phyloP scores from a whole-genome alignment of 2,797 vertebrate species.

The Discoglossus pictus region DNA sequence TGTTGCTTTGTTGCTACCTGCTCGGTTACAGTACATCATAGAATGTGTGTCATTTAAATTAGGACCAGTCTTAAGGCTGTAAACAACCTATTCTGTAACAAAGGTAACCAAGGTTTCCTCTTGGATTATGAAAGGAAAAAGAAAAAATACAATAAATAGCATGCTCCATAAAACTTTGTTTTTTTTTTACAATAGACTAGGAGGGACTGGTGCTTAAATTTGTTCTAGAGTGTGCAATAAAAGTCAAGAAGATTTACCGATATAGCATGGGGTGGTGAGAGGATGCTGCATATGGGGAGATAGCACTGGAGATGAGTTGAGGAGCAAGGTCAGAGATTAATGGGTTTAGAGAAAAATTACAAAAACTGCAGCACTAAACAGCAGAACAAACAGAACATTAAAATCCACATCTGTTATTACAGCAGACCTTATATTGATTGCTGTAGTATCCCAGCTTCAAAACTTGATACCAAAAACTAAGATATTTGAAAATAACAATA shows the following conservation, averaged over 20 bases:
- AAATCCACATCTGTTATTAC: conserved; percentile 31
- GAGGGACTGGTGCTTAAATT: conserved; percentile 9
- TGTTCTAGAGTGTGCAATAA: conserved; percentile 35
- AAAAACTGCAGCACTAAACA: conserved; percentile 11
- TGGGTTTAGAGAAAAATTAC: conserved; percentile 23
- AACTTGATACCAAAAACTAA: too few species aligned
- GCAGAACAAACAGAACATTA: conserved; percentile 34
- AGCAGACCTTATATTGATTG: conserved; percentile 31
- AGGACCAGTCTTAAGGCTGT: too few species aligned
- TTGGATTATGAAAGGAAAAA: conserved; percentile 21
- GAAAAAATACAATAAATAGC: conserved; percentile 32
- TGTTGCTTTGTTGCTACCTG: too few species aligned
- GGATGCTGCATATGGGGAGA: conserved; percentile 25
- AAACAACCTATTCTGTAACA: conserved; percentile 10
- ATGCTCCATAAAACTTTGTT: conserved; percentile 10
- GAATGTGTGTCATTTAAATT: too few species aligned
- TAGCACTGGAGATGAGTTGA: conserved; percentile 2
- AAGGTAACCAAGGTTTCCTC: neutral
- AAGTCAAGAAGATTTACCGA: conserved; percentile 39
- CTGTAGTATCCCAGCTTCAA: neutral
- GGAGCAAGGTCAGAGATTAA: conserved; percentile 40
- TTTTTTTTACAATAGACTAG: conserved; percentile 19
- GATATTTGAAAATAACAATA: too few species aligned
- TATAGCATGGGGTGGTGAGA: conserved; percentile 20
- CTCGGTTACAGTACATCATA: too few species aligned